Conservation (phyloP, 2,113 vertebrate genomes). For the Noturus placidus region DNA sequence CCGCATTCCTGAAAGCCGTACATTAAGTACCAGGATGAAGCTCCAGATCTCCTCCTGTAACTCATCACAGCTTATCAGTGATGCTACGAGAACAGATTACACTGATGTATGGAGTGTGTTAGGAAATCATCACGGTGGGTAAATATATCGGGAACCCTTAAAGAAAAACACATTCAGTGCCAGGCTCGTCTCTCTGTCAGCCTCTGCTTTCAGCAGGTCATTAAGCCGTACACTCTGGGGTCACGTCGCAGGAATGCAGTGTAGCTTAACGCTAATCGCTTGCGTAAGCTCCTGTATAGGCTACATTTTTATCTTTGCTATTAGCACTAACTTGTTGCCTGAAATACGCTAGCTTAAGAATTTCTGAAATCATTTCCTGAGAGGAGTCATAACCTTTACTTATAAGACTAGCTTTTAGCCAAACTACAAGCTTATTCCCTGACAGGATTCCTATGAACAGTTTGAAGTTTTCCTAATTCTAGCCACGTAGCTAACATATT, state of each 20-base stretch:
- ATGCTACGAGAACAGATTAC: neutral
- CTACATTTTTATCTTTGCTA: neutral
- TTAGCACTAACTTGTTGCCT: neutral
- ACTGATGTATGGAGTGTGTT: neutral
- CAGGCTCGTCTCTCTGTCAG: neutral
- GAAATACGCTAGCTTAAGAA: neutral
- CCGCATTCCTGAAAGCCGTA: neutral
- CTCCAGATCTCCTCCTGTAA: neutral
- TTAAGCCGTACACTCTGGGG: neutral
- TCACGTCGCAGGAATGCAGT: neutral
- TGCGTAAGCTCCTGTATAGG: neutral
- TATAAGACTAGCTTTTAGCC: neutral
- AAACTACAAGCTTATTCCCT: neutral
- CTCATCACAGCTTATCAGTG: neutral
- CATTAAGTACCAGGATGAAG: neutral
- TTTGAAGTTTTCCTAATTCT: neutral
- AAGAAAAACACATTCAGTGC: neutral
- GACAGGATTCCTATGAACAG: neutral
- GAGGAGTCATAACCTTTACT: neutral
- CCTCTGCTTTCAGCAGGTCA: neutral
- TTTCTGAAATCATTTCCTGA: neutral
- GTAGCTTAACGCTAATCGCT: neutral
- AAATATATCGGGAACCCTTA: neutral
- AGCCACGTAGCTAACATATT: neutral
- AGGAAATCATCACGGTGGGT: neutral